Conservation (phyloP, 2,113 vertebrate genomes). For the Pelodiscus sinensis region DNA sequence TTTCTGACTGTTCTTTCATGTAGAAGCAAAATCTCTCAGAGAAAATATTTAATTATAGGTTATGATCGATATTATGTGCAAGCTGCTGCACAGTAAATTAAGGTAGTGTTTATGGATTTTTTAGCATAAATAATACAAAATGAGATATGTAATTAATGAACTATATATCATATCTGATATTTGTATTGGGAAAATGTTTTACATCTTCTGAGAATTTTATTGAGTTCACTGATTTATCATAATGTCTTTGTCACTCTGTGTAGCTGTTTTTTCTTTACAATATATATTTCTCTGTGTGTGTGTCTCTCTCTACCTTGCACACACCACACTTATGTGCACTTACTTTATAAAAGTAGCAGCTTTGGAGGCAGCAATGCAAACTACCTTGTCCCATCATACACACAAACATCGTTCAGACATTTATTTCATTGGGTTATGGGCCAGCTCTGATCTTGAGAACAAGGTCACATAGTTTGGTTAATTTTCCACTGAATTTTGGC, state of each 20-base stretch:
- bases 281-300: not conserved
- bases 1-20: not conserved
- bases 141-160: slow-evolving; percentile 34
- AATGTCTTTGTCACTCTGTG: not conserved
- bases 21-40: not conserved
- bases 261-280: not conserved
- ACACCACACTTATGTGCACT: not conserved
- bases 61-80: not conserved
- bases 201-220: slow-evolving; percentile 22
- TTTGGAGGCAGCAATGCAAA: not conserved
- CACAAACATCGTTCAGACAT: not conserved
- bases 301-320: too few species aligned
- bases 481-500: not conserved
- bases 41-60: not conserved
- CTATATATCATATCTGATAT: slow-evolving; percentile 26
- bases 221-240: not conserved
- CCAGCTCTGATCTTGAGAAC: not conserved
- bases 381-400: not conserved
- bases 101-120: slow-evolving; percentile 19
- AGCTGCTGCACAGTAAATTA: slow-evolving; percentile 21
- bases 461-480: not conserved
- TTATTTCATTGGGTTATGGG: not conserved
- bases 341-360: not conserved
- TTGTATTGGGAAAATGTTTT: slow-evolving; percentile 29
- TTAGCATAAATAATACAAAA: not conserved